Base-by-base conservation (phyloP, 1,140 invertebrate species). In the Mya arenaria region DNA sequence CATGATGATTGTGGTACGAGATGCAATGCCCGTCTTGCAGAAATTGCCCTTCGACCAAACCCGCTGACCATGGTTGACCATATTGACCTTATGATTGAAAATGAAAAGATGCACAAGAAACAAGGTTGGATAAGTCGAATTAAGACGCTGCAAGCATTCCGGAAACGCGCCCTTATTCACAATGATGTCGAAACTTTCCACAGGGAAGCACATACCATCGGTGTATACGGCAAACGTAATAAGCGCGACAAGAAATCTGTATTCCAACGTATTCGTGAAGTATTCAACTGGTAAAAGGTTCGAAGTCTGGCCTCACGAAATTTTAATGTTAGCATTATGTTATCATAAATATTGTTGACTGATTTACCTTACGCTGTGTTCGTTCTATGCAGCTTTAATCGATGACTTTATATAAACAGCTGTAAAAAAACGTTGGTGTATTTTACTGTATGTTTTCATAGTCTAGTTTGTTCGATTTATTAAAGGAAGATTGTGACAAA, bases 31-130 rank as follows among this genome's bases (percentile, higher is more conserved):
- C 1, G 60, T 66, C 52, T 83, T 8, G 55, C 37, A 30, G 52
- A 75, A 48, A 83, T 75, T 58, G 81, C 81, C 6, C 28, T 83
- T 15, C 32, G 56, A 6, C 81, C 71, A 8, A 73, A 83, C 69
- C 60, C 81, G 8, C 39, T 83, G 0, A 37, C 62, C 5, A 55
- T 66, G 48, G 23, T 60, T 5, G 81, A 83, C 10, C 72, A 83
- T 34, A 83, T 83, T 52, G 63, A 83, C 10, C 37, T 83, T 4
- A 44, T 83, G 65, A 83, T 83, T 30, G 30, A 75, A 34, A 17
- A 17, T 8, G 68, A 83, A 65, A 34, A 83, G 23, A 25, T 39
- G 8, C 63, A 83, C n/a, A 44, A 58, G 32, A 60, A 65, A 34
- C 13, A 19, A n/a, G 81, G 72, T 41, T 78, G 36, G n/a, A 4